phyloP scores from a whole-genome alignment of 2,113 vertebrate genomes.

The Hydropotes inermis region DNA sequence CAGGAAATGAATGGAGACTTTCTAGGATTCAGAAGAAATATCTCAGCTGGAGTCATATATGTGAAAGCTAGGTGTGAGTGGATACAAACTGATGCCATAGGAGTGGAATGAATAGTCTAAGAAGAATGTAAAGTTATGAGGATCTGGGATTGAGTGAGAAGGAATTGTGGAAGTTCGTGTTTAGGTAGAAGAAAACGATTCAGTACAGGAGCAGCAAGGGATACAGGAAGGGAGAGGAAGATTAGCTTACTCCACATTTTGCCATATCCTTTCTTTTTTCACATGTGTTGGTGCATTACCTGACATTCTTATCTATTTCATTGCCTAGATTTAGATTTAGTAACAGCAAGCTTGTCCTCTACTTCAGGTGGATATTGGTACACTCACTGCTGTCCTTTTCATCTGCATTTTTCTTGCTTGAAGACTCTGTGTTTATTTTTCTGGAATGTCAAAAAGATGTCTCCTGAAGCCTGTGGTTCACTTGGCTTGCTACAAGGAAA shows the following conservation, averaged over 20 bases:
- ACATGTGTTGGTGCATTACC: neutral
- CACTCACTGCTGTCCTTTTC: neutral
- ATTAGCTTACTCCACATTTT: neutral
- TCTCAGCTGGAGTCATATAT: neutral
- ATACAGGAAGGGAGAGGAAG: neutral
- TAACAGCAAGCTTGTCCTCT: neutral
- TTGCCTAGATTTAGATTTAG: neutral
- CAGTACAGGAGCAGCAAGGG: neutral
- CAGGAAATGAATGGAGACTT: neutral
- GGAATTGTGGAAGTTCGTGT: neutral
- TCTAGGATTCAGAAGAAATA: neutral
- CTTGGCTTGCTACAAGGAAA: neutral
- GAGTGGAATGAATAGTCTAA: neutral
- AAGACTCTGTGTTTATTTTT: neutral
- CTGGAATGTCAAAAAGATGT: conserved; percentile 21
- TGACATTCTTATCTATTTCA: neutral
- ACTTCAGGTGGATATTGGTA: neutral
- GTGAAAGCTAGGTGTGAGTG: neutral
- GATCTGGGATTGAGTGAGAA: neutral
- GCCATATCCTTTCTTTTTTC: neutral
- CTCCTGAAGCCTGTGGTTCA: conserved; percentile 17
- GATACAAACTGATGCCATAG: neutral
- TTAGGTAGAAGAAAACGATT: neutral
- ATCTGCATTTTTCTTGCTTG: neutral
- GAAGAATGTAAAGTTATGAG: neutral